Base-by-base conservation (phyloP, 2,113 vertebrate species). In the Nothobranchius furzeri region DNA sequence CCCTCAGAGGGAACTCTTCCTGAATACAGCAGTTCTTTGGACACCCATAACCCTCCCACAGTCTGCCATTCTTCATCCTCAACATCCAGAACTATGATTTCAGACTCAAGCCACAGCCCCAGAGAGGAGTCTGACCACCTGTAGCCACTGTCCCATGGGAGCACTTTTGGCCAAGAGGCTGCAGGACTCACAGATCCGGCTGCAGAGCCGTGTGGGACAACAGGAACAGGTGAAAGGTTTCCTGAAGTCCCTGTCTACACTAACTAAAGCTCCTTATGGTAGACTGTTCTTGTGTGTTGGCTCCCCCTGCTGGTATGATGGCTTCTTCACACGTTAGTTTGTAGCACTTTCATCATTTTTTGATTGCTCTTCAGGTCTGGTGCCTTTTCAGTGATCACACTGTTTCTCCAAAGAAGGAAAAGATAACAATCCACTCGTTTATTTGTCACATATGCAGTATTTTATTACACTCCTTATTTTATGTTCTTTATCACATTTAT, bases 1-100 rank as follows among this genome's bases (percentile, higher is more conserved):
- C 78, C 87, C 25, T 82, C 84, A 56, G 94, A 93, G 7, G 90
- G 91, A 3, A 94, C 95, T 51, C 94, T 97, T 75, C 97, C 97
- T 37, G 94, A 91, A 1, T 98, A 98, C 61, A 94, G 94, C 48
- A 94, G 43, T 17, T 63, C 70, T 6, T 74, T 51, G 9, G 67
- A 83, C 11, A 68, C 64, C 9, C 9, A 25, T 54, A 81, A 50
- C 54, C 62, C 11, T 25, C 49, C 63, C 2, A 48, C 73, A 13
- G 37, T 6, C 1, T 50, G 11, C 17, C 52, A 50, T 54, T 54
- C 83, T 9, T 61, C 55, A 17, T 42, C 81, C n/a, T 52, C 73
- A 37, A 49, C 79, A 30, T 49, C 84, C 62, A 87, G 79, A 73
- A 85, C 87, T 84, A 63, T 76, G 54, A 49, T 70, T 69, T 75